Evolutionary conservation across 2,113 vertebrate genomes (phyloP).

Genomic region (Verasper variegatus): DNA sequence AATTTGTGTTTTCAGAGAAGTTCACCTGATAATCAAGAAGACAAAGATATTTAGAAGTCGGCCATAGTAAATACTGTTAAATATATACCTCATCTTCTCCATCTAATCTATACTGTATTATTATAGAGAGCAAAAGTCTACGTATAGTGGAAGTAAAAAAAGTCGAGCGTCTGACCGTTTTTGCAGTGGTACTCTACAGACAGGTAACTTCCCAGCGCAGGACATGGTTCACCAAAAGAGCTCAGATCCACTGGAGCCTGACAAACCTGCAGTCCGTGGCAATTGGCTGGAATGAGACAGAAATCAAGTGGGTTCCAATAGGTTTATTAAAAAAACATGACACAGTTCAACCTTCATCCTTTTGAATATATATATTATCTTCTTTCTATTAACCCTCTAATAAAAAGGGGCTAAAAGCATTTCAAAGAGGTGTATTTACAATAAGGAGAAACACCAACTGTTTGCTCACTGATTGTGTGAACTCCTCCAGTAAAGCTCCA

Average conservation of each 20-base stretch:
- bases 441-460: neutral
- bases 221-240: slow-evolving; percentile 89
- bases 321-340: neutral
- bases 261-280: slow-evolving; percentile 90
- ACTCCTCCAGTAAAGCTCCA: slow-evolving; percentile 8
- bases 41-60: no score
- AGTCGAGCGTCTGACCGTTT: slow-evolving; percentile 81
- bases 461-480: neutral
- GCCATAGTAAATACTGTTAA: no score
- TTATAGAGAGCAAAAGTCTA: neutral
- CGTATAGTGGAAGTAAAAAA: neutral
- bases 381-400: neutral
- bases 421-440: slow-evolving; percentile 4
- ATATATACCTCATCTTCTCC: no score
- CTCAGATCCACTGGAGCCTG: slow-evolving; percentile 84
- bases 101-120: neutral
- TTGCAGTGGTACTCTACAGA: slow-evolving; percentile 90
- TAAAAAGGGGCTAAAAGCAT: neutral
- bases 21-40: no score
- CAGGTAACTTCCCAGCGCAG: slow-evolving; percentile 87
- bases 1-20: no score
- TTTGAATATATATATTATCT: neutral
- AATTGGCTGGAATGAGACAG: slow-evolving; percentile 82
- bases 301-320: neutral
- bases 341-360: neutral